These are phyloP conservation scores for Ypsolopha scabrella DNA, from an alignment of 2,888 invertebrate genomes.

Conservation along the genomic window DNA sequence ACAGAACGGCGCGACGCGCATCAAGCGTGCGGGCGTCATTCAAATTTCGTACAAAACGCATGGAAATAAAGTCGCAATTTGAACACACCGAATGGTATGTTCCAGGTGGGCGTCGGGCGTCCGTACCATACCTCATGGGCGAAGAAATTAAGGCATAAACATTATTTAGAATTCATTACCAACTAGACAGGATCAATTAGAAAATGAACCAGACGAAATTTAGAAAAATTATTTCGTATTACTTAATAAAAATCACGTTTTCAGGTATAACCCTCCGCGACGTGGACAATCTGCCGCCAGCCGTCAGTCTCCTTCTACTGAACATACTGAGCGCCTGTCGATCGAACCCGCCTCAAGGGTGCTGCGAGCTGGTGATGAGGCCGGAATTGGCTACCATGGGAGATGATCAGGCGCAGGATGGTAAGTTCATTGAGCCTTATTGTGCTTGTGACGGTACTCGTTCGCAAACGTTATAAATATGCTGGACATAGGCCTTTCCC, in stretches of 20 bases:
- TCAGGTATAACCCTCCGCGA: constrained; percentile 75
- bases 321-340: constrained; percentile 77
- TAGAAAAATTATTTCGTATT: neutral
- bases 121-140: neutral
- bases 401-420: constrained; percentile 18
- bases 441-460: too few species aligned
- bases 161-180: too few species aligned
- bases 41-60: too few species aligned
- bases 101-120: too few species aligned
- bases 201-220: too few species aligned
- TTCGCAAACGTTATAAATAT: too few species aligned
- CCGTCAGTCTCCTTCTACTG: constrained; percentile 75
- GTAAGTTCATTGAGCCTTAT: constrained; percentile 21
- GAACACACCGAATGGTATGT: too few species aligned
- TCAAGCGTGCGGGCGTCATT: too few species aligned
- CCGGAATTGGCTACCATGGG: constrained; percentile 69
- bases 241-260: neutral
- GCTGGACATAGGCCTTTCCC: too few species aligned
- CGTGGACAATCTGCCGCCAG: constrained; percentile 78
- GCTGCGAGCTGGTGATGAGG: constrained; percentile 78
- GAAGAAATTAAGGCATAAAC: neutral
- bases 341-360: constrained; percentile 74
- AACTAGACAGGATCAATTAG: too few species aligned
- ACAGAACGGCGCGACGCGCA: too few species aligned
- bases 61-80: too few species aligned